Conservation (phyloP, 2,797 vertebrate species). For the Pristis pectinata region DNA sequence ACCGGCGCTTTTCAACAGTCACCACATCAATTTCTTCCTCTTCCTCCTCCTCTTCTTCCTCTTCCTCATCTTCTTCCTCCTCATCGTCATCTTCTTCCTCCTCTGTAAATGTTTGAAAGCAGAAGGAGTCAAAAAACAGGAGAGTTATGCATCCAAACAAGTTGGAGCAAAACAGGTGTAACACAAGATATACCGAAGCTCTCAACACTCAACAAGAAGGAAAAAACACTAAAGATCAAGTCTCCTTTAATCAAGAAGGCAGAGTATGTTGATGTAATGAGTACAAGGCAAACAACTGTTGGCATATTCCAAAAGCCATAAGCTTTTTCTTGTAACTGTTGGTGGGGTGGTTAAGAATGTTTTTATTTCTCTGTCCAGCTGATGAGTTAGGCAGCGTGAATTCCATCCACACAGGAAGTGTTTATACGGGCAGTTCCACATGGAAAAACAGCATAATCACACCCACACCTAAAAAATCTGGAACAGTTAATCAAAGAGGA, state of each 20-base stretch:
- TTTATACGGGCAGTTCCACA: not conserved
- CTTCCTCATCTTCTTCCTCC: slow-evolving; percentile 64
- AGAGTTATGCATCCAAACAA: not conserved
- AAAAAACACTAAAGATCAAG: not conserved
- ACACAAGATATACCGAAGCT: not conserved
- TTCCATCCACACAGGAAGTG: slow-evolving; percentile 21
- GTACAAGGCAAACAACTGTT: not conserved
- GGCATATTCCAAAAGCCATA: not conserved
- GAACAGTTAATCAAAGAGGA: not conserved
- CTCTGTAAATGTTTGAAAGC: slow-evolving; percentile 11
- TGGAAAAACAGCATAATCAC: not conserved
- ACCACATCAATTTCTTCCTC: slow-evolving; percentile 97
- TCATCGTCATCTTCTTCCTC: slow-evolving; percentile 40
- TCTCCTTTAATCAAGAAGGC: not conserved
- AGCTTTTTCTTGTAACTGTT: not conserved
- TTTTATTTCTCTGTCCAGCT: not conserved
- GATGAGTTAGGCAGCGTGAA: not conserved
- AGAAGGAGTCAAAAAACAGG: not conserved
- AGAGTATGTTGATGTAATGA: not conserved
- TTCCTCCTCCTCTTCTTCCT: slow-evolving; percentile 76
- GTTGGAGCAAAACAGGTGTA: not conserved
- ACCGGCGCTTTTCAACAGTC: slow-evolving; percentile 87
- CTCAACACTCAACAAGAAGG: not conserved
- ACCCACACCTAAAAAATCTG: not conserved
- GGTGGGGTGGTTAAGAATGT: too few relatives aligned